Percentiles rank a stretch among this genome's conserved stretches.
Evolutionary conservation across 2,113 vertebrate species (phyloP).

Genomic region (Paraplagusia blochii): DNA sequence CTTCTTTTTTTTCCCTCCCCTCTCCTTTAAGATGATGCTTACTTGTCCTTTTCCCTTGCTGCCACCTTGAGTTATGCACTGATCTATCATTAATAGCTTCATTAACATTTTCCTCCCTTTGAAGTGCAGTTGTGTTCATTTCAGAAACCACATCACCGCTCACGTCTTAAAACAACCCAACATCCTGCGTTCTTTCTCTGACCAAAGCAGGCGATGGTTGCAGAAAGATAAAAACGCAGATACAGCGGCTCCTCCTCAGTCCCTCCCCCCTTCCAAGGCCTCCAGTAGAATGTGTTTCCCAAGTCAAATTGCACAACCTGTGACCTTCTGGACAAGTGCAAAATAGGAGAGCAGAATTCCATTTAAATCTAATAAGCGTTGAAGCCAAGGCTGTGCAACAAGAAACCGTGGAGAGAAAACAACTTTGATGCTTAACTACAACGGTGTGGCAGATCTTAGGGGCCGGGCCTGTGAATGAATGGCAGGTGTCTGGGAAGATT

Average conservation of each 20-base stretch:
- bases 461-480: conserved; percentile 37
- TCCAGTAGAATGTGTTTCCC: conserved; percentile 41
- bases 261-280: conserved; percentile 32
- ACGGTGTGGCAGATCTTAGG: conserved; percentile 1
- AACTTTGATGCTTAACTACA: conserved; percentile 4
- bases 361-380: conserved; percentile 27
- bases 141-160: conserved; percentile 24
- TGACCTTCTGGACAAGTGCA: conserved; percentile 30
- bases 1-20: neutral
- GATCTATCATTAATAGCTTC: conserved; percentile 59
- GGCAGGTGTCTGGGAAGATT: conserved; percentile 51
- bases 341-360: conserved; percentile 23
- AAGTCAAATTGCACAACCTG: conserved; percentile 45
- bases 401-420: neutral
- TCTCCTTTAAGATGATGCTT: conserved; percentile 21
- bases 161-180: conserved; percentile 40
- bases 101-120: conserved; percentile 54
- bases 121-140: conserved; percentile 40
- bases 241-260: conserved; percentile 13
- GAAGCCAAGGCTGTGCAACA: conserved; percentile 1
- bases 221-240: conserved; percentile 25
- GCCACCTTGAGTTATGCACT: conserved; percentile 54
- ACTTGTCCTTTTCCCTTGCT: conserved; percentile 37
- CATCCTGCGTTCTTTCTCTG: conserved; percentile 26
- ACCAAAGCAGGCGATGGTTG: conserved; percentile 26